Evolutionary conservation across 53 echinoderm and acorn worm species (phyloP), one percentile per base, ranked within the genome.

Genomic region (Echinarachnius parma): DNA sequence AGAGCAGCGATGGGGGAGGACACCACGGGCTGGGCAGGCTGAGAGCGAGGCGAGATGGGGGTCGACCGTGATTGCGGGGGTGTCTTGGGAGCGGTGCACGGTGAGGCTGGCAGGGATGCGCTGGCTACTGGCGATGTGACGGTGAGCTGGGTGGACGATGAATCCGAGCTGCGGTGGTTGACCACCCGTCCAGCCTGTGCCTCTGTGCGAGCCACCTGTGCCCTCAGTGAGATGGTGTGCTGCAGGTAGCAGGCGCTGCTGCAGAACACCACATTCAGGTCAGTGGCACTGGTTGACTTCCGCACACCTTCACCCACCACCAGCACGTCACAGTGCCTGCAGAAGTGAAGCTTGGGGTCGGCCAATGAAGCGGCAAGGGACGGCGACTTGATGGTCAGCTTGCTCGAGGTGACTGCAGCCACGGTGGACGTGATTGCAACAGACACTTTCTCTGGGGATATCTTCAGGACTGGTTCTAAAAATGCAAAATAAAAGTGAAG

Each of bases 171-270:
- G 21, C 80, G 78, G 56, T 84, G 84, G 75, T 87, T 90, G 54
- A 91, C 82, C 4, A 91, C 85, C 14, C 86, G 70, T 0, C 82
- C 87, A 19, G 87, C 85, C 10, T 82, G 61, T 21, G 85, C 87
- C 56, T 87, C 81, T 0, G 81, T 66, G 39, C 77, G 83, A 20
- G 84, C 75, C 64, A 68, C 46, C 71, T 82, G 82, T 2, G 96
- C 68, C 47, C 84, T 78, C 64, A 82, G 86, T 27, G 96, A 87
- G 55, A 96, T 91, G 16, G 85, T 91, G 72, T 78, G 89, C 82
- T 96, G 96, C 91, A 96, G 91, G 77, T 91, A 96, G 80, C 96
- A 96, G 45, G 59, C 76, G 5, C 87, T 87, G 62, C 91, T 96
- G 76, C 91, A 96, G 66, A 96, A 96, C 21, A 76, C 84, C 36